phyloP scores from a whole-genome alignment of 2,888 invertebrate species.

The Hemicrepidius hirtus region DNA sequence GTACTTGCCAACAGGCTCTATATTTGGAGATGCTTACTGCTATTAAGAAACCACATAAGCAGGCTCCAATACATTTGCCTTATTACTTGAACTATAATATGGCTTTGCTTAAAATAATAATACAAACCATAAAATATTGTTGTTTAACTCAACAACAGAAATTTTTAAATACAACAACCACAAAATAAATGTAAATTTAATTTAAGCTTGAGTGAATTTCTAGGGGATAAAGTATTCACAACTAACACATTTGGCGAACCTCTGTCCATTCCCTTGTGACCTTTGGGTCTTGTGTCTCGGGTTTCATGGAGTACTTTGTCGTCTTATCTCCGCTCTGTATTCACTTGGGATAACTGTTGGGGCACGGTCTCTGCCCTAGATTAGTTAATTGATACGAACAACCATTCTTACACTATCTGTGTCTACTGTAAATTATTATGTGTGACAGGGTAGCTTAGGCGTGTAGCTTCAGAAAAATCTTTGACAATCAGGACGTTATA shows the following conservation, averaged over 20 bases:
- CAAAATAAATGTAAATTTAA: too few relatives aligned
- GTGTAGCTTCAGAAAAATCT: not conserved
- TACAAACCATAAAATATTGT: not conserved
- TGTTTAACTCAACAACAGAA: not conserved
- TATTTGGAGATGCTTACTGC: slow-evolving; percentile 16
- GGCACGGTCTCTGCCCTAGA: slow-evolving; percentile 17
- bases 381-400: slow-evolving; percentile 40
- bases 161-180: not conserved
- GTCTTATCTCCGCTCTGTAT: slow-evolving; percentile 35
- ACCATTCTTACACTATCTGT: slow-evolving; percentile 32
- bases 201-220: too few relatives aligned
- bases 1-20: slow-evolving; percentile 4
- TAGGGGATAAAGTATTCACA: not conserved
- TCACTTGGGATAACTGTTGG: slow-evolving; percentile 32
- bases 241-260: slow-evolving; percentile 4
- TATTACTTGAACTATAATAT: too few relatives aligned
- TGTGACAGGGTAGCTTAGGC: slow-evolving; percentile 14
- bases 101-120: not conserved
- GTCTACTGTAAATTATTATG: slow-evolving; percentile 28
- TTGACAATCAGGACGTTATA: not conserved
- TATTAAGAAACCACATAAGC: not conserved
- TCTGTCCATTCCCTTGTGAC: slow-evolving; percentile 17
- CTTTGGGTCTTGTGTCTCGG: slow-evolving; percentile 25
- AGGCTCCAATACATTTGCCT: not conserved
- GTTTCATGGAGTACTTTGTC: slow-evolving; percentile 36